Percentiles rank a stretch among this genome's conserved stretches.
phyloP scores from a whole-genome alignment of 2,113 vertebrate species.

The Zosterops hypoxanthus region DNA sequence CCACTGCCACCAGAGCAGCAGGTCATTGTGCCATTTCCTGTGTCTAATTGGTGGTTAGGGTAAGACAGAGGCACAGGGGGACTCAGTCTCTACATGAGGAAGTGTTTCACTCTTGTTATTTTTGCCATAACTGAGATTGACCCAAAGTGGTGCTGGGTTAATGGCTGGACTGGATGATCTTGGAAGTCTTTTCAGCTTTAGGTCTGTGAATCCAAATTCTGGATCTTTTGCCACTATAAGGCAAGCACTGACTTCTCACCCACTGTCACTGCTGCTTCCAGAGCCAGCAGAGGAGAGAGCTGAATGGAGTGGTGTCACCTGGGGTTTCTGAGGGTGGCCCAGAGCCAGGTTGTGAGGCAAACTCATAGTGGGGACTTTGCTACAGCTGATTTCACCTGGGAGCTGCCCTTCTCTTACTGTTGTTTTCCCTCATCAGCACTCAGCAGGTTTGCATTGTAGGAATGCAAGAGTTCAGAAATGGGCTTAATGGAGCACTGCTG shows the following conservation, averaged over 20 bases:
- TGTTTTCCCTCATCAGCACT: background rate
- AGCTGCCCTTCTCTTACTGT: background rate
- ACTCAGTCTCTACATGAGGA: background rate
- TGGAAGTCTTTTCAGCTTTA: background rate
- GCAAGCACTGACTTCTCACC: background rate
- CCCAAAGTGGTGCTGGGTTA: background rate
- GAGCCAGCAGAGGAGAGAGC: rapidly evolving
- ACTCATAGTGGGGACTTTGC: rapidly evolving
- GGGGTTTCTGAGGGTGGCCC: background rate
- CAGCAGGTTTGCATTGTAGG: background rate
- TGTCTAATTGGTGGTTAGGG: background rate
- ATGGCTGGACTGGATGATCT: background rate
- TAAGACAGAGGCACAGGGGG: background rate
- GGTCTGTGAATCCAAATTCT: background rate
- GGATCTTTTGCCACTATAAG: background rate
- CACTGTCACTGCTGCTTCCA: background rate
- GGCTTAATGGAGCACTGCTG: background rate
- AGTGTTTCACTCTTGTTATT: background rate
- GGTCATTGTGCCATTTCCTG: background rate
- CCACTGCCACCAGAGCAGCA: background rate
- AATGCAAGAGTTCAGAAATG: background rate
- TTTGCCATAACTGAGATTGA: background rate
- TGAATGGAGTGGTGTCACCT: rapidly evolving
- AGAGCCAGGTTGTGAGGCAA: background rate
- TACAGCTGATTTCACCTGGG: background rate